Base-by-base conservation (phyloP, 2,797 vertebrate species). In the Lutjanus campechanus region DNA sequence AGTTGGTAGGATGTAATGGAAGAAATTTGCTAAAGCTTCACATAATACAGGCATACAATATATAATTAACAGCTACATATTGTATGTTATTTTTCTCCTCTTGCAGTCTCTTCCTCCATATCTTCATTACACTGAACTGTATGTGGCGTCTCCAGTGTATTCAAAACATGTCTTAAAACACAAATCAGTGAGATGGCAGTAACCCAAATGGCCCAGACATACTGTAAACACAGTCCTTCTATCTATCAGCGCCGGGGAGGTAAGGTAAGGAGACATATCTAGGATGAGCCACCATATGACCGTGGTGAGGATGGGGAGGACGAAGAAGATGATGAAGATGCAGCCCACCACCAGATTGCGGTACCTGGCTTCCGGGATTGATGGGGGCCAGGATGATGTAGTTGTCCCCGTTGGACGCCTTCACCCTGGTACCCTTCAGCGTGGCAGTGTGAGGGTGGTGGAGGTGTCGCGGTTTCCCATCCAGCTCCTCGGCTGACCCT, bases 371-470 rank as follows among this genome's bases (percentile, higher is more conserved):
- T 90, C 97, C 97, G 0, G 97, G 96, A 66, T 96, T 97, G 93
- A 98, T 91, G 12, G 97, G 97, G 0, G 98, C 95, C 71, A 99
- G 93, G 92, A 98, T 97, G 95, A 98, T 98, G 91, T 98, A 98
- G 96, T 98, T 96, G 94, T 98, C 97, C 0, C 96, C 92, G 4
- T 96, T 95, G 16, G 96, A 87, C 0, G 97, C 95, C 63, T 97
- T 95, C 71, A 96, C 95, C 1, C 96, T 94, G 75, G 97, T 95
- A 62, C 95, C 95, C 88, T 96, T 95, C 69, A 96, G 89, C 4
- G 94, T 96, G 80, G 93, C 92, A 0, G 94, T 93, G 85, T 93
- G 92, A 54, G 93, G 93, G 74, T 93, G 88, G 79, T 93, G 92
- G 47, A 93, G 85, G 68, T 78, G 92, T 4, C 91, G 85, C 4